Base-by-base conservation (phyloP, 2,888 invertebrate species). In the Strigamia transsilvanica region DNA sequence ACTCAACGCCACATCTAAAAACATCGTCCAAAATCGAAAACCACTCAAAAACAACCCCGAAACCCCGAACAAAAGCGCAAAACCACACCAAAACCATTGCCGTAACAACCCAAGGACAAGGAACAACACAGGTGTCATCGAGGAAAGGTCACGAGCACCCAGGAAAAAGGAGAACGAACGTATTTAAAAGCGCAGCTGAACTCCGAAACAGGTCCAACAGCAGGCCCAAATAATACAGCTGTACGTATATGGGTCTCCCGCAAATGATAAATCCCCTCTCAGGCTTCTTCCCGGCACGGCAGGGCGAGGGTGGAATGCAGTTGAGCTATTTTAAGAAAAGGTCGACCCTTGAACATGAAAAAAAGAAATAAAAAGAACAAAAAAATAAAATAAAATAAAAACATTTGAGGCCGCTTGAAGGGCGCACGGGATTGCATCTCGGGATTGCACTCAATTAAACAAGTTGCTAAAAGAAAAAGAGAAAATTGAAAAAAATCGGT, bases 331-430 rank as follows among this genome's bases (percentile, higher is more conserved):
- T 73, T 73, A 1, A 32, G 27, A 27, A 73, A n/a, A 27, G 73
- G 73, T 73, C 73, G 73, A 27, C 73, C 73, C 73, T 73, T 73
- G 73, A 73, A 73, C 73, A 73, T 73, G 73, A 73, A 73, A n/a
- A 32, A 73, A 73, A 73, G 27, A 27, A 27, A 27, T n/a, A 27
- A 27, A 27, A 27, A 27, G 27, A 27, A 27, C 1, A 27, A 27
- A 27, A 27, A 27, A 27, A 27, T 2, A 27, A 27, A 27, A 66
- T 23, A 66, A 61, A 23, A 12, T 32, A 27, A 73, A 73, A 73
- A 73, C 32, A 13, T 73, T 32, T 32, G 32, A 73, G 73, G 73
- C 73, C 73, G 73, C 73, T 73, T 73, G 73, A 73, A 73, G 73
- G 73, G 73, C 73, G 73, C 73, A 15, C 23, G 27, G 5, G n/a